Conservation (phyloP, 2,113 vertebrate genomes). For the Alouatta palliata region DNA sequence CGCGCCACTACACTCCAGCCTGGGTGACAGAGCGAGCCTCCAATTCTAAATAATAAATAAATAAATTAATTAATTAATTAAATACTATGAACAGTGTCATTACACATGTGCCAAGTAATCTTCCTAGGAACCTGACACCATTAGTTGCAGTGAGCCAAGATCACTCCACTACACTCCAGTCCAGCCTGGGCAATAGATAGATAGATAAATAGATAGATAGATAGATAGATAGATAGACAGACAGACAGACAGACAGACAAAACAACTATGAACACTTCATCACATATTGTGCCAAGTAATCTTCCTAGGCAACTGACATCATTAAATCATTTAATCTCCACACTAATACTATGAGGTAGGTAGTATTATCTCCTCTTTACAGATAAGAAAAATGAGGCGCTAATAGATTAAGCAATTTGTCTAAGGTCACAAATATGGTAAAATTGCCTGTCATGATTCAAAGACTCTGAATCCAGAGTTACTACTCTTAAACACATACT, state of each 20-base stretch:
- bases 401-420: neutral
- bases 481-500: neutral
- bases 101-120: neutral
- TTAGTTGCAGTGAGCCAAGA: neutral
- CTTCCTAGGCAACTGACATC: neutral
- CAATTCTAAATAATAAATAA: too few species aligned
- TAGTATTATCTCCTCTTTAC: neutral
- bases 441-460: neutral
- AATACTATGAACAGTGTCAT: neutral
- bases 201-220: too few species aligned
- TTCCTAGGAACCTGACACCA: neutral
- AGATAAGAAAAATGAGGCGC: neutral
- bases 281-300: neutral
- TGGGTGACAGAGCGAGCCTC: too few species aligned
- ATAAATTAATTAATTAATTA: too few species aligned
- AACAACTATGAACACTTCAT: neutral
- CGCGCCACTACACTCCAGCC: too few species aligned
- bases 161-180: too few species aligned
- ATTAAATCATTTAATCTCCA: neutral
- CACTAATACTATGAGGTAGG: neutral
- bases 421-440: neutral
- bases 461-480: neutral
- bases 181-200: too few species aligned
- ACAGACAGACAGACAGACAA: too few species aligned
- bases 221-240: too few species aligned